A percentile compares a stretch with the other conserved stretches of the same genome.
phyloP scores from a whole-genome alignment of 2,888 invertebrate genomes.

The Mechanitis messenoides region DNA sequence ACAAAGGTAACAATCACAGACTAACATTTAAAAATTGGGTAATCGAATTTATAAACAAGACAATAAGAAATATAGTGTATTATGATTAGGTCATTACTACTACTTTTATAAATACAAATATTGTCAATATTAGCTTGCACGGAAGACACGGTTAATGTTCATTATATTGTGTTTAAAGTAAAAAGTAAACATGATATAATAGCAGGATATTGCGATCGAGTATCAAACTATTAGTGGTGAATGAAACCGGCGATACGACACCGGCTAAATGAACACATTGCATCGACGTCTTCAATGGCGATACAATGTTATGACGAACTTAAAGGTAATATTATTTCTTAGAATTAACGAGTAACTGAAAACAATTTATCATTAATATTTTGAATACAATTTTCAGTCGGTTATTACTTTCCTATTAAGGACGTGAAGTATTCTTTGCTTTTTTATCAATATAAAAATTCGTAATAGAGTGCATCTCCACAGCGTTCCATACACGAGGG shows the following conservation, averaged over 20 bases:
- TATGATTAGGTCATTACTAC: too few relatives aligned
- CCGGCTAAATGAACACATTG: slow-evolving; percentile 26
- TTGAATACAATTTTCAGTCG: too few relatives aligned
- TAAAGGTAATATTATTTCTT: slow-evolving; percentile 8
- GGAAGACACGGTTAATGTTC: slow-evolving; percentile 34
- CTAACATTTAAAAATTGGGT: too few relatives aligned
- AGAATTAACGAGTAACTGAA: neutral
- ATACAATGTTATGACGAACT: slow-evolving; percentile 12
- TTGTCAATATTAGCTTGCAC: slow-evolving; percentile 8
- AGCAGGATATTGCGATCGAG: slow-evolving; percentile 68
- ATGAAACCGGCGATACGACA: slow-evolving; percentile 38
- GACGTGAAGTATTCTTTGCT: too few relatives aligned
- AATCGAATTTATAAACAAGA: too few relatives aligned
- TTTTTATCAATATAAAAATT: too few relatives aligned
- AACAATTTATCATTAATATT: too few relatives aligned
- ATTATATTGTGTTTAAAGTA: slow-evolving; percentile 59
- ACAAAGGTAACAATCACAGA: too few relatives aligned
- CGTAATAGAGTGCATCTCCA: slow-evolving; percentile 12
- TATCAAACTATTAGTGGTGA: slow-evolving; percentile 66
- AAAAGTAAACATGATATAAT: slow-evolving; percentile 68
- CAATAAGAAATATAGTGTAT: too few relatives aligned
- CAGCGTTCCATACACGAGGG: slow-evolving; percentile 23
- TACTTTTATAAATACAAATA: too few relatives aligned
- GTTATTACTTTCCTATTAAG: too few relatives aligned
- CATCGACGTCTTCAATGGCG: slow-evolving; percentile 23